Percentiles rank a stretch among this genome's conserved stretches.
Evolutionary conservation across 2,113 vertebrate species (phyloP).

Genomic region (Talpa occidentalis): DNA sequence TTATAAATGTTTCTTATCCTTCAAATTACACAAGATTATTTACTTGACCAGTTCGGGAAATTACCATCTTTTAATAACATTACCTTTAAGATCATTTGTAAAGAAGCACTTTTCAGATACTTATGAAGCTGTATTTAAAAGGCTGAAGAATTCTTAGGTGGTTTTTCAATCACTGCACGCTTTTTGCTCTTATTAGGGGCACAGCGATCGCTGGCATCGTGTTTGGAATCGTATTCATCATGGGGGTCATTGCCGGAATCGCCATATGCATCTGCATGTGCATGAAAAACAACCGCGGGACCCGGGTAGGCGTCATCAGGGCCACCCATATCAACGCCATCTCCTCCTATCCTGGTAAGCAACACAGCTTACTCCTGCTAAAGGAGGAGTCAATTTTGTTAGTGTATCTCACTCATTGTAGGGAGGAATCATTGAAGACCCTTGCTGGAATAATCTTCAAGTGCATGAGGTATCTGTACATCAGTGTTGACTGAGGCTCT

Average conservation of each 20-base stretch:
- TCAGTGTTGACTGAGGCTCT: background rate
- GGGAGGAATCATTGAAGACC: conserved; percentile 65
- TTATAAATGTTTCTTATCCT: background rate
- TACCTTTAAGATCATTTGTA: background rate
- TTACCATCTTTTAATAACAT: background rate
- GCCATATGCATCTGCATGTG: conserved; percentile 96
- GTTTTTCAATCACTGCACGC: background rate
- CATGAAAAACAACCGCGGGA: conserved; percentile 90
- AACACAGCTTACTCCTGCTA: background rate
- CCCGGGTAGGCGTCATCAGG: conserved; percentile 90
- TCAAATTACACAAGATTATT: background rate
- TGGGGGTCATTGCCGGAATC: conserved; percentile 92
- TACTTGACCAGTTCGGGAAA: background rate
- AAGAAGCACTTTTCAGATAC: background rate
- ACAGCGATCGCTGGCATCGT: conserved; percentile 95
- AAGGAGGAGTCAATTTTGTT: background rate
- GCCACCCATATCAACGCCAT: conserved; percentile 90
- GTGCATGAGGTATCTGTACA: background rate
- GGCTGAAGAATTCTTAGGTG: background rate
- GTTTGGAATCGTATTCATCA: conserved; percentile 95
- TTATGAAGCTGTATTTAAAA: background rate
- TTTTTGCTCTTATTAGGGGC: conserved; percentile 87
- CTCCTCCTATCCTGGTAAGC: conserved; percentile 89
- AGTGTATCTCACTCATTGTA: background rate
- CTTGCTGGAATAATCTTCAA: background rate